A percentile compares a stretch with the other conserved stretches of the same genome.
These are phyloP conservation scores for Cenopis cana DNA, from an alignment of 2,888 invertebrate genomes.

Conservation along the genomic window DNA sequence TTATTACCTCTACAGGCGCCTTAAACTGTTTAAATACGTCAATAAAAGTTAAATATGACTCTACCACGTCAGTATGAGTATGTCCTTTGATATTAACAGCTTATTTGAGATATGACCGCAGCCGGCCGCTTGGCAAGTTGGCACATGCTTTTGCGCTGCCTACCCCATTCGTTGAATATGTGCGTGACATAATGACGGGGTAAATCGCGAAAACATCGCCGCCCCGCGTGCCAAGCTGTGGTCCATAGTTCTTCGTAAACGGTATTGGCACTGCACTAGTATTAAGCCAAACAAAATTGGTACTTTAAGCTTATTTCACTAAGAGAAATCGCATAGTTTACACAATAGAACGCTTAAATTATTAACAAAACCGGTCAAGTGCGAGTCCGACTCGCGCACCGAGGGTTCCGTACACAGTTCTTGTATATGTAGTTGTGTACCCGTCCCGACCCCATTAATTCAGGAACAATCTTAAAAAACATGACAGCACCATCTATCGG, in stretches of 20 bases:
- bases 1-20: no score
- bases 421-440: no score
- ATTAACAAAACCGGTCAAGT: no score
- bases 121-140: conserved; percentile 22
- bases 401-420: no score
- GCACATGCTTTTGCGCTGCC: conserved; percentile 29
- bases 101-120: conserved; percentile 22
- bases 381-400: no score
- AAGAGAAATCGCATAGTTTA: neutral
- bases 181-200: conserved; percentile 32
- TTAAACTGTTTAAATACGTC: no score
- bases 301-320: neutral
- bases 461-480: no score
- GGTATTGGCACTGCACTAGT: neutral
- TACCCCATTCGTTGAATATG: conserved; percentile 12
- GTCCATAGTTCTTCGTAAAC: conserved; percentile 29
- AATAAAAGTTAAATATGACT: neutral
- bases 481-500: no score
- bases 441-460: no score
- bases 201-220: conserved; percentile 34
- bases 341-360: no score
- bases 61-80: neutral
- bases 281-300: neutral
- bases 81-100: neutral
- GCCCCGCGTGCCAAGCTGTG: conserved; percentile 29